phyloP scores from a whole-genome alignment of 2,888 invertebrate species.

The Melanostoma mellinum region DNA sequence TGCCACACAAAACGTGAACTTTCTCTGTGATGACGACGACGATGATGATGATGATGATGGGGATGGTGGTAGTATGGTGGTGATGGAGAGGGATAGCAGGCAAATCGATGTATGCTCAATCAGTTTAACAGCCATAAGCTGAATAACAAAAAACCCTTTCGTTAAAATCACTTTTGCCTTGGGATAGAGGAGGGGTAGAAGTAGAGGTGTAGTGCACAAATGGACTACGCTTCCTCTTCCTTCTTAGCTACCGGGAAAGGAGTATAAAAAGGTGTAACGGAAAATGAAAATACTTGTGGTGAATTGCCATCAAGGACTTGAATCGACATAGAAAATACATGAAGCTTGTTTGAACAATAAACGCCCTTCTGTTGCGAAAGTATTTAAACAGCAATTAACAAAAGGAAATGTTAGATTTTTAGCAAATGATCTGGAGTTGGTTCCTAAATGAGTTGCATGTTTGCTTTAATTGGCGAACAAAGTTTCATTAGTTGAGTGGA shows the following conservation, averaged over 20 bases:
- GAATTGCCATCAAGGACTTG: constrained; percentile 24
- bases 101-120: constrained; percentile 36
- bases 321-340: constrained; percentile 18
- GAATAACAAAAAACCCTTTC: constrained; percentile 25
- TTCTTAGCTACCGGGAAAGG: not conserved
- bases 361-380: constrained; percentile 19
- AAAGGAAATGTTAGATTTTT: constrained; percentile 28
- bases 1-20: constrained; percentile 19
- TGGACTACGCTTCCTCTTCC: not conserved
- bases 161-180: constrained; percentile 30
- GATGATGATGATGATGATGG: too few relatives aligned
- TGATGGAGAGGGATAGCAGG: constrained; percentile 22
- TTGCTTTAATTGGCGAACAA: too few relatives aligned
- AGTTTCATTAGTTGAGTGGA: too few relatives aligned
- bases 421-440: not conserved
- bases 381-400: constrained; percentile 36
- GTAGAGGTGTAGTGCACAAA: not conserved
- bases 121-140: constrained; percentile 34
- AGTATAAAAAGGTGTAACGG: constrained; percentile 17
- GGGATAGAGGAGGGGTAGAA: not conserved
- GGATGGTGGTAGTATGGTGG: too few relatives aligned
- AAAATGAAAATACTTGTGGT: constrained; percentile 1
- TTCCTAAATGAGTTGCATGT: too few relatives aligned
- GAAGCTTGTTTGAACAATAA: constrained; percentile 30
- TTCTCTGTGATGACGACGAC: not conserved